phyloP scores from a whole-genome alignment of 2,888 invertebrate species.

The Nephrotoma guestfalica region DNA sequence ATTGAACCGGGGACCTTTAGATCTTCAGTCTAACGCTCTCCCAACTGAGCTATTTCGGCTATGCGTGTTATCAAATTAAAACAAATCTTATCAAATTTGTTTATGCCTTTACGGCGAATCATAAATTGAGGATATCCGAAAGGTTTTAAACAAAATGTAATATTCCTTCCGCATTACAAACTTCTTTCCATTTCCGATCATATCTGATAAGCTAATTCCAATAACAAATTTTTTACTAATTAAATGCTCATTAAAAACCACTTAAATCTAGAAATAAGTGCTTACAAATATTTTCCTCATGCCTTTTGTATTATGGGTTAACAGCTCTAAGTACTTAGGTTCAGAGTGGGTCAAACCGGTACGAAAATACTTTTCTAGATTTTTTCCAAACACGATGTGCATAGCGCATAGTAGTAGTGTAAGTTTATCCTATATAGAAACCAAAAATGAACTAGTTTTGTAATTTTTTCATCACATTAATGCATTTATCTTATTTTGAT shows the following conservation, averaged over 20 bases:
- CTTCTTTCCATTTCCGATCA: too few species aligned
- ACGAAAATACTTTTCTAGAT: background rate
- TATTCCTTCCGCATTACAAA: too few species aligned
- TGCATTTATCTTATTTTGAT: background rate
- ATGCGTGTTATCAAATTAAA: background rate
- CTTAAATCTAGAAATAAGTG: background rate
- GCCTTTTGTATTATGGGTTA: background rate
- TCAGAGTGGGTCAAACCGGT: background rate
- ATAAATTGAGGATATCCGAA: too few species aligned
- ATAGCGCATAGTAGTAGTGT: background rate
- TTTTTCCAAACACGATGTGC: background rate
- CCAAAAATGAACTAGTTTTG: background rate
- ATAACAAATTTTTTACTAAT: background rate
- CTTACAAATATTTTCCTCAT: background rate
- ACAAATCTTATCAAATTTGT: too few species aligned
- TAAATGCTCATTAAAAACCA: background rate
- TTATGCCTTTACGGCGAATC: too few species aligned
- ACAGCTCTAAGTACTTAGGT: background rate
- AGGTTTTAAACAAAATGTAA: too few species aligned
- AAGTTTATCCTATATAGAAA: background rate
- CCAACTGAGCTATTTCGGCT: constrained; percentile 69
- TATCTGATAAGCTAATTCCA: background rate
- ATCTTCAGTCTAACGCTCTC: constrained; percentile 67
- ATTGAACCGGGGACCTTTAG: constrained; percentile 62
- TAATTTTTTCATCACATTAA: background rate